phyloP scores from a whole-genome alignment of 1,140 invertebrate genomes.

The Copidosoma floridanum region DNA sequence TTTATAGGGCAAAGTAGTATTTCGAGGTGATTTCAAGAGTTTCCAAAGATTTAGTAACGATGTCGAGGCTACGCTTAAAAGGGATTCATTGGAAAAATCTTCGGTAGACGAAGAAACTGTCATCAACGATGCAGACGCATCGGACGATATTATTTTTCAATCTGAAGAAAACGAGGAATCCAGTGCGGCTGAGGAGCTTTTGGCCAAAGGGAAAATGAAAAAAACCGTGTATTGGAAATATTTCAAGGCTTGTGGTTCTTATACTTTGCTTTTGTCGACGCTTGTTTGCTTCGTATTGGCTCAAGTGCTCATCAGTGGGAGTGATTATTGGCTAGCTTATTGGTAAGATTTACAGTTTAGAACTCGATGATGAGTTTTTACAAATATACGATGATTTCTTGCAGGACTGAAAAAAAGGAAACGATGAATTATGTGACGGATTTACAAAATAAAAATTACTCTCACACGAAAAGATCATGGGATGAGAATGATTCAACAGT shows the following conservation, averaged over 20 bases:
- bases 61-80: too few species aligned
- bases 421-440: background rate
- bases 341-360: constrained; percentile 59
- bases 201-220: constrained; percentile 56
- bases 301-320: constrained; percentile 67
- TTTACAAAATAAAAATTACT: too few species aligned
- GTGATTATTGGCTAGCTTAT: constrained; percentile 77
- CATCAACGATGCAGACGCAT: background rate
- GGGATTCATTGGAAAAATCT: background rate
- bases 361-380: too few species aligned
- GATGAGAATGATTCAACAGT: background rate
- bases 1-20: constrained; percentile 5
- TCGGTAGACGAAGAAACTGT: background rate
- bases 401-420: background rate
- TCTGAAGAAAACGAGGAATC: constrained; percentile 34
- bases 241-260: constrained; percentile 65
- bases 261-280: constrained; percentile 60
- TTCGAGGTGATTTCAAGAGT: too few species aligned
- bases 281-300: constrained; percentile 64
- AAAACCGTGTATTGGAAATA: constrained; percentile 51
- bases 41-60: background rate
- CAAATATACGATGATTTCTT: background rate
- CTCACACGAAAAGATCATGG: background rate
- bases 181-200: constrained; percentile 60
- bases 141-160: background rate